These are phyloP conservation scores for Crocallis elinguaria DNA, from an alignment of 2,888 invertebrate species.

Conservation along the genomic window DNA sequence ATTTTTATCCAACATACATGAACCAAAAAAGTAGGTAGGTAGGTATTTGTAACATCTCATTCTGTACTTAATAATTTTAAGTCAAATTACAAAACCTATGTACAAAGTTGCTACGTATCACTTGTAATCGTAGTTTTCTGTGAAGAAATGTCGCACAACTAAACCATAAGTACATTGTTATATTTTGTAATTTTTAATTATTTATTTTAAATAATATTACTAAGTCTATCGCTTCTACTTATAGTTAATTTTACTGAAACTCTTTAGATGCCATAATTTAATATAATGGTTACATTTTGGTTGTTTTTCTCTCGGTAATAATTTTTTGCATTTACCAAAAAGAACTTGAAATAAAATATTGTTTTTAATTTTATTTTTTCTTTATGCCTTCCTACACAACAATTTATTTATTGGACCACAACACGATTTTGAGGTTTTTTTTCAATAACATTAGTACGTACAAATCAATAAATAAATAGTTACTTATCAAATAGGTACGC, in stretches of 20 bases:
- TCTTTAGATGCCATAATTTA: conserved; percentile 67
- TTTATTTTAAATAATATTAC: conserved; percentile 62
- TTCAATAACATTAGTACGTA: no score
- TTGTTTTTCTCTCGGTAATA: conserved; percentile 73
- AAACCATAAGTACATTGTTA: conserved; percentile 55
- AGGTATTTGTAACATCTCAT: conserved; percentile 23
- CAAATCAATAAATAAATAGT: no score
- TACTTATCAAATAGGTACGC: no score
- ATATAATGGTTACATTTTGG: conserved; percentile 66
- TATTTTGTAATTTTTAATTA: conserved; percentile 58
- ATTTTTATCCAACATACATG: not conserved
- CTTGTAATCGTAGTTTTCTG: conserved; percentile 45
- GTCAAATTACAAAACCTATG: conserved; percentile 9
- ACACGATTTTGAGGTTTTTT: no score
- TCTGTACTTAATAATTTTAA: conserved; percentile 56
- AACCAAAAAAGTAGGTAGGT: not conserved
- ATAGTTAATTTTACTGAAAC: conserved; percentile 61
- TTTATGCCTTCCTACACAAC: conserved; percentile 16
- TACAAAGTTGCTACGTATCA: not conserved
- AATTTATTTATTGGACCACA: not conserved
- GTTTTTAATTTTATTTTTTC: conserved; percentile 61
- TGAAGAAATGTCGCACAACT: conserved; percentile 59
- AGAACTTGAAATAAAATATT: conserved; percentile 68
- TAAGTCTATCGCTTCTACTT: conserved; percentile 74
- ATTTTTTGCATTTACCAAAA: conserved; percentile 82